Evolutionary conservation across 2,888 invertebrate genomes (phyloP).

Genomic region (Athalia rosae): DNA sequence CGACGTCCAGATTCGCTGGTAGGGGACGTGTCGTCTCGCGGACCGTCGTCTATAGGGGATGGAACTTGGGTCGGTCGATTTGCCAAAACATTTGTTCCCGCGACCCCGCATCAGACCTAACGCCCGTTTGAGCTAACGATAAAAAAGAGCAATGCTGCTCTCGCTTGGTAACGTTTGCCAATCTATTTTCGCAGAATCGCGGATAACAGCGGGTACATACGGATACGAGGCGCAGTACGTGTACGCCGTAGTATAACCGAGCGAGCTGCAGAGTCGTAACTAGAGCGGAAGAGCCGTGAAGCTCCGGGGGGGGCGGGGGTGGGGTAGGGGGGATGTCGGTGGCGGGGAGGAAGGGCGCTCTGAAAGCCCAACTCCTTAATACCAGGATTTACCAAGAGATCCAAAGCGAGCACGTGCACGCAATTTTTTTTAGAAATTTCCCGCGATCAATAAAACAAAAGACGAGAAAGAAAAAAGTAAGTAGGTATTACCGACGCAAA

Average conservation of each 20-base stretch:
- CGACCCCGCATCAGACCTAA: not conserved
- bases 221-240: not conserved
- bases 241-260: not conserved
- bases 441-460: conserved; percentile 5
- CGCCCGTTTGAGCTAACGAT: conserved; percentile 42
- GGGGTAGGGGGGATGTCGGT: not conserved
- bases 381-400: conserved; percentile 40
- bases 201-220: conserved; percentile 2
- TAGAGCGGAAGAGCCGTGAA: conserved; percentile 35
- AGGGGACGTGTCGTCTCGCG: conserved; percentile 10
- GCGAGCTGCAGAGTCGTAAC: conserved; percentile 37
- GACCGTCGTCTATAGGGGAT: conserved; percentile 19
- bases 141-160: conserved; percentile 31
- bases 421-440: conserved; percentile 21
- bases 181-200: conserved; percentile 37
- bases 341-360: not conserved
- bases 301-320: conserved; percentile 15
- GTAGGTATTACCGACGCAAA: not conserved
- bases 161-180: conserved; percentile 38
- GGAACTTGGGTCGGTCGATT: conserved; percentile 33
- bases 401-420: conserved; percentile 38
- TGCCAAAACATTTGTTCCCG: conserved; percentile 41
- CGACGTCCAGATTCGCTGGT: not conserved
- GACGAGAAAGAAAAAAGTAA: not conserved
- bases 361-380: conserved; percentile 41